These are phyloP conservation scores for Biston betularia DNA, from an alignment of 2,888 invertebrate species.

Conservation along the genomic window DNA sequence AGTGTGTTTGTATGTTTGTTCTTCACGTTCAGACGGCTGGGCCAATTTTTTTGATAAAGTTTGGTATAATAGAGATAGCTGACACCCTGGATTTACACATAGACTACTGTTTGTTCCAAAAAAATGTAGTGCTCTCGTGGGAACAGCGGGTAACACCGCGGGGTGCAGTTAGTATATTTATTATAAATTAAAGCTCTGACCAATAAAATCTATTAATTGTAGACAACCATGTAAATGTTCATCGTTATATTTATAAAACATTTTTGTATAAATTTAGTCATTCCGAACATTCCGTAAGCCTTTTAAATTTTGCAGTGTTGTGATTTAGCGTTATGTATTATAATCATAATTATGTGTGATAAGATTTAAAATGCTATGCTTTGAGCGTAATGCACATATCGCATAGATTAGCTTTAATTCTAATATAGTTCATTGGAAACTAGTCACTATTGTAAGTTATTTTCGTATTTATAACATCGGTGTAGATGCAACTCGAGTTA, in stretches of 20 bases:
- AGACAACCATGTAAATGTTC: neutral
- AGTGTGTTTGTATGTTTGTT: too few species aligned
- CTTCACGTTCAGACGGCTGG: too few species aligned
- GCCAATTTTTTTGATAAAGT: too few species aligned
- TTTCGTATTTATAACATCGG: neutral
- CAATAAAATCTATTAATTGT: neutral
- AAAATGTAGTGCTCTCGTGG: too few species aligned
- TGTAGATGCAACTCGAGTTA: neutral
- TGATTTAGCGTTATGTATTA: slow-evolving; percentile 61
- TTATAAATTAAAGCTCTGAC: neutral
- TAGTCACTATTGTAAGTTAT: slow-evolving; percentile 49
- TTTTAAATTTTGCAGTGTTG: slow-evolving; percentile 66
- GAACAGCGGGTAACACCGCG: too few species aligned
- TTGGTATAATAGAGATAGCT: too few species aligned
- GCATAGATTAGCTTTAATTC: slow-evolving; percentile 49
- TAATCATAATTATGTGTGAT: slow-evolving; percentile 38
- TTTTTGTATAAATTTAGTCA: slow-evolving; percentile 8
- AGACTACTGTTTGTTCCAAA: too few species aligned
- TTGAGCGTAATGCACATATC: slow-evolving; percentile 66
- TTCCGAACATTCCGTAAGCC: slow-evolving; percentile 56
- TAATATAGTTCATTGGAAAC: slow-evolving; percentile 44
- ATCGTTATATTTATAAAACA: slow-evolving; percentile 17
- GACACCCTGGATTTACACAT: too few species aligned
- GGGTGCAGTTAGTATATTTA: too few species aligned
- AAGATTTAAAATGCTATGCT: slow-evolving; percentile 61